Conservation (phyloP, 2,797 vertebrate genomes). For the Hydrolagus colliei region DNA sequence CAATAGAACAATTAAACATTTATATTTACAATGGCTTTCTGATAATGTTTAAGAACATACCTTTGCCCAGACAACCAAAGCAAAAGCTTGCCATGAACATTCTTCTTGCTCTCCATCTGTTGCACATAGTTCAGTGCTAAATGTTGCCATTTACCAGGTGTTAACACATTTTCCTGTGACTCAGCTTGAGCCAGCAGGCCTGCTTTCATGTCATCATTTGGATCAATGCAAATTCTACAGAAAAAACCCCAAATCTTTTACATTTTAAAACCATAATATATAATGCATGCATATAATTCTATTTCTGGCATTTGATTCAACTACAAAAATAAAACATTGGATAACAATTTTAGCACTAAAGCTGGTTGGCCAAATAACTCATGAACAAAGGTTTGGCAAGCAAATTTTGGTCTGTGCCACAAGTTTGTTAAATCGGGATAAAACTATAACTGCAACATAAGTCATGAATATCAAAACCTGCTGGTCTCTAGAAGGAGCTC, state of each 20-base stretch:
- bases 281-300: not conserved
- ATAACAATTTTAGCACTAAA: not conserved
- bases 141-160: constrained; percentile 78
- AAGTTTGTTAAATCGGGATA: too few relatives aligned
- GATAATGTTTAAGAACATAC: constrained; percentile 51
- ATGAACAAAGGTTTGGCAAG: not conserved
- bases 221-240: constrained; percentile 79
- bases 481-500: too few relatives aligned
- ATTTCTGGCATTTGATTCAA: constrained; percentile 3
- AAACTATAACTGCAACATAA: too few relatives aligned
- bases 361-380: not conserved
- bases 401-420: not conserved
- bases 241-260: constrained; percentile 33
- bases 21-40: too few relatives aligned
- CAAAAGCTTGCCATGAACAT: constrained; percentile 67
- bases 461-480: too few relatives aligned
- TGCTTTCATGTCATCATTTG: constrained; percentile 85
- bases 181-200: constrained; percentile 79
- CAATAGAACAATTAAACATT: too few relatives aligned
- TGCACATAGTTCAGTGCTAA: constrained; percentile 80
- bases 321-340: not conserved
- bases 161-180: constrained; percentile 68
- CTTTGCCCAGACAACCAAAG: constrained; percentile 89
- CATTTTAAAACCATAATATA: not conserved
- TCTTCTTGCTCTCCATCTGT: constrained; percentile 86